A percentile compares a stretch with the other conserved stretches of the same genome.
These are phyloP conservation scores for Lophius piscatorius DNA, from an alignment of 2,113 vertebrate species.

Conservation along the genomic window DNA sequence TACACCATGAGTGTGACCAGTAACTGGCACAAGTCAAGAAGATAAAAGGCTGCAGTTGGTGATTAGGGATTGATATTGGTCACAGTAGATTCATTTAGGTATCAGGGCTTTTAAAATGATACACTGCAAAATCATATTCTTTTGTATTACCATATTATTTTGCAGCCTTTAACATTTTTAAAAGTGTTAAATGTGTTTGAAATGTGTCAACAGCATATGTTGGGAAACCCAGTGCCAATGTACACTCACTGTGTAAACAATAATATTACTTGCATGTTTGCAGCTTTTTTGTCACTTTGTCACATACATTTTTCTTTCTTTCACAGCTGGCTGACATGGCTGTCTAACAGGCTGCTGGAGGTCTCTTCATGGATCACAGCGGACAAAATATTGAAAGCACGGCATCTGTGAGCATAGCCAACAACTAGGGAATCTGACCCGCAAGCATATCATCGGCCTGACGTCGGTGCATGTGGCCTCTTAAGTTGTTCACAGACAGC, in stretches of 20 bases:
- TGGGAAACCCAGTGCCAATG: too few relatives aligned
- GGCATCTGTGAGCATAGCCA: slow-evolving; percentile 58
- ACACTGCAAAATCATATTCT: too few relatives aligned
- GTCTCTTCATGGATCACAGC: slow-evolving; percentile 72
- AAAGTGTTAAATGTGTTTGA: too few relatives aligned
- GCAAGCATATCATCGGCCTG: slow-evolving; percentile 55
- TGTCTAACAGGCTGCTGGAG: slow-evolving; percentile 63
- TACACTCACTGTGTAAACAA: neutral
- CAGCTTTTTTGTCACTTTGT: slow-evolving; percentile 5
- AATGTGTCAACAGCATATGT: too few relatives aligned
- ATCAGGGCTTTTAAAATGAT: too few relatives aligned
- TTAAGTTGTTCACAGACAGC: slow-evolving; percentile 63
- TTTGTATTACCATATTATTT: too few relatives aligned
- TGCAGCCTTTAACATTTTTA: too few relatives aligned
- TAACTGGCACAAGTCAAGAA: too few relatives aligned
- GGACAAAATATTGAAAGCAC: slow-evolving; percentile 58
- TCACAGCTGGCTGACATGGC: slow-evolving; percentile 61
- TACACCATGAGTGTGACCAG: too few relatives aligned
- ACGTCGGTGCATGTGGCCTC: slow-evolving; percentile 72
- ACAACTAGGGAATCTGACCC: slow-evolving; percentile 49
- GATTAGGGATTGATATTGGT: too few relatives aligned
- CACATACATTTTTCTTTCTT: slow-evolving; percentile 11
- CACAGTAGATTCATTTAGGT: too few relatives aligned
- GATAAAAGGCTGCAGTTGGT: too few relatives aligned
- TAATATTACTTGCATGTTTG: slow-evolving; percentile 11